Percentiles rank a stretch among this genome's conserved stretches.
Conservation (phyloP, 1,140 invertebrate genomes). For the Drosophila pectinifera region DNA sequence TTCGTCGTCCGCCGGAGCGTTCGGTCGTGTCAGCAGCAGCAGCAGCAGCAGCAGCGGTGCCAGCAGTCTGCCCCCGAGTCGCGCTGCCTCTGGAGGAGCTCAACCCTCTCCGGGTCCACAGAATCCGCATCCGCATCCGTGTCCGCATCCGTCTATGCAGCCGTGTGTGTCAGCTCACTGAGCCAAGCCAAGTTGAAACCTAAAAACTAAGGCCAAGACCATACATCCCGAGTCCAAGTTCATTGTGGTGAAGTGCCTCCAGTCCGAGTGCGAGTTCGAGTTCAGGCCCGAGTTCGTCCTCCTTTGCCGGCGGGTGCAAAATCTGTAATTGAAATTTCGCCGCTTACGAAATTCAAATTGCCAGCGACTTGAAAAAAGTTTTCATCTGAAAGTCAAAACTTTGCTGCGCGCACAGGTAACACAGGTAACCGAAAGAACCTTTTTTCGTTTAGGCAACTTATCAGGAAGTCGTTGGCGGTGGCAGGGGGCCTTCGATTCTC, state of each 20-base stretch:
- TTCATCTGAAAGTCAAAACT: slow-evolving; percentile 70
- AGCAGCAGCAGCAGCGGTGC: slow-evolving; percentile 3
- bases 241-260: slow-evolving; percentile 9
- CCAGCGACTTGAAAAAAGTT: slow-evolving; percentile 16
- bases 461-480: slow-evolving; percentile 11
- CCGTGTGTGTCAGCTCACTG: slow-evolving; percentile 17
- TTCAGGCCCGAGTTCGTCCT: slow-evolving; percentile 8
- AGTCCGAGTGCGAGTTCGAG: not conserved
- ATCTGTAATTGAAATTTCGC: slow-evolving; percentile 75
- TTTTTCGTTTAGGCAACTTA: slow-evolving; percentile 12
- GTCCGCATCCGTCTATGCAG: slow-evolving; percentile 11
- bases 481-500: slow-evolving; percentile 30
- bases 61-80: not conserved
- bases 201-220: slow-evolving; percentile 22
- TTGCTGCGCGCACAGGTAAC: slow-evolving; percentile 58
- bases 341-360: slow-evolving; percentile 58
- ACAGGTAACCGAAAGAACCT: slow-evolving; percentile 21
- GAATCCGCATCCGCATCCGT: slow-evolving; percentile 19
- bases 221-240: slow-evolving; percentile 21
- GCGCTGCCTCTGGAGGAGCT: slow-evolving; percentile 19
- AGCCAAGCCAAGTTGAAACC: slow-evolving; percentile 32
- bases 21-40: slow-evolving; percentile 58
- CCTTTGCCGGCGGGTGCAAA: slow-evolving; percentile 58
- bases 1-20: slow-evolving; percentile 68
- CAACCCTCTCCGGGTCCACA: slow-evolving; percentile 28